Evolutionary conservation across 2,888 invertebrate genomes (phyloP).

Genomic region (Eupithecia exiguata): DNA sequence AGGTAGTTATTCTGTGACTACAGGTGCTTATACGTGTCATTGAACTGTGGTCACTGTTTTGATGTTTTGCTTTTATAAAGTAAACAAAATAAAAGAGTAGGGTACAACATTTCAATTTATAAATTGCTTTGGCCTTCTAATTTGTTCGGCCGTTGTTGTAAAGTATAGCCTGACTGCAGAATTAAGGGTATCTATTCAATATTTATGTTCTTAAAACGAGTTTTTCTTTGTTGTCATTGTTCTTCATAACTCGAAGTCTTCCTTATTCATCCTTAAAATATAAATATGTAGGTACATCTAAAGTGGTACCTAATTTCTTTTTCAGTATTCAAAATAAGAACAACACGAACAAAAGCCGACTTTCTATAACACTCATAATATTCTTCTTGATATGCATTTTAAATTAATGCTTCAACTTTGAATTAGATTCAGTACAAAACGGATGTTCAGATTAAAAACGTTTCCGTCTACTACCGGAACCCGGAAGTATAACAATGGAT

Average conservation of each 20-base stretch:
- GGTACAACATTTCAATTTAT: neutral
- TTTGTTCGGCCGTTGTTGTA: neutral
- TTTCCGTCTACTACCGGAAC: conserved; percentile 38
- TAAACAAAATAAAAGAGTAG: neutral
- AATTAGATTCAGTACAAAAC: conserved; percentile 33
- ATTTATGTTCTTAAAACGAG: neutral
- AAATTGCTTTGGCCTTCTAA: neutral
- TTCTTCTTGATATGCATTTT: conserved; percentile 4
- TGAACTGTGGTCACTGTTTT: conserved; percentile 35
- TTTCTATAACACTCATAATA: neutral
- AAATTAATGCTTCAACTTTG: conserved; percentile 8
- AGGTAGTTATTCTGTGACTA: conserved; percentile 7
- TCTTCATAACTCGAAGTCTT: neutral
- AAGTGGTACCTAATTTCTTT: neutral
- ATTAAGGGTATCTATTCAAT: neutral
- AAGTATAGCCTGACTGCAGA: neutral
- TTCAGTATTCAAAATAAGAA: no score
- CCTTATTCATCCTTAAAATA: no score
- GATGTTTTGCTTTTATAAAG: neutral
- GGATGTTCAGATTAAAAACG: conserved; percentile 34
- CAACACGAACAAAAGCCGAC: no score
- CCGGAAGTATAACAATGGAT: conserved; percentile 44
- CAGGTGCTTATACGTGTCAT: conserved; percentile 27
- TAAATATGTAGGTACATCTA: neutral
- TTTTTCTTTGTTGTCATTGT: neutral